Evolutionary conservation across 2,888 invertebrate genomes (phyloP).

Genomic region (Mylabris sibirica): DNA sequence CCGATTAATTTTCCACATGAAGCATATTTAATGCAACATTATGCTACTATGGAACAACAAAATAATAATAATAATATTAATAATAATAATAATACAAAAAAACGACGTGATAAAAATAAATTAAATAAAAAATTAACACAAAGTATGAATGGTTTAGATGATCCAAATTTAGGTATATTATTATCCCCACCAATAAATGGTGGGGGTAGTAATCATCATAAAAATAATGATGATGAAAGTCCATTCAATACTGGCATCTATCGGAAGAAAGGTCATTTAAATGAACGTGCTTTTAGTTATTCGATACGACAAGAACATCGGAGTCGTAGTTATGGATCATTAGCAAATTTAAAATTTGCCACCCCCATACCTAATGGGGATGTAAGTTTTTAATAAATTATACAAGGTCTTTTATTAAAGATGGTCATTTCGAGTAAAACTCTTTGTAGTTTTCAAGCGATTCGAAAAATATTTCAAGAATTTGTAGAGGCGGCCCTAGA

Average conservation of each 20-base stretch:
- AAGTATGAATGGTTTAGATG: slow-evolving; percentile 72
- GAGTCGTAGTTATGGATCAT: slow-evolving; percentile 89
- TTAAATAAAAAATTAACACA: slow-evolving; percentile 71
- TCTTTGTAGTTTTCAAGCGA: too few species aligned
- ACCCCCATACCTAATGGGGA: slow-evolving; percentile 68
- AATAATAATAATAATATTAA: slow-evolving; percentile 42
- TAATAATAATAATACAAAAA: slow-evolving; percentile 56
- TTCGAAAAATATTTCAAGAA: too few species aligned
- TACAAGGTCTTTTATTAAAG: too few species aligned
- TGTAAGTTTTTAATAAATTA: slow-evolving; percentile 52
- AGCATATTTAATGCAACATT: slow-evolving; percentile 67
- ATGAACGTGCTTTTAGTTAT: slow-evolving; percentile 92
- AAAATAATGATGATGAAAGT: slow-evolving; percentile 60
- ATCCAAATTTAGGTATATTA: slow-evolving; percentile 55
- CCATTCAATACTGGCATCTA: slow-evolving; percentile 85
- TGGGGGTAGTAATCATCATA: slow-evolving; percentile 35
- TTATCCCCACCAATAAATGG: slow-evolving; percentile 35
- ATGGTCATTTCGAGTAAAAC: too few species aligned
- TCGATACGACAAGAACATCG: slow-evolving; percentile 93
- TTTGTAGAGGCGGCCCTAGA: too few species aligned
- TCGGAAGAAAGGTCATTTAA: slow-evolving; percentile 88
- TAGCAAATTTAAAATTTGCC: slow-evolving; percentile 90
- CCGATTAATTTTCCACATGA: slow-evolving; percentile 67
- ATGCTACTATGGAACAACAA: slow-evolving; percentile 64
- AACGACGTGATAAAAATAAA: slow-evolving; percentile 68